These are phyloP conservation scores for Mya arenaria DNA, from an alignment of 1,140 invertebrate genomes.

Conservation along the genomic window DNA sequence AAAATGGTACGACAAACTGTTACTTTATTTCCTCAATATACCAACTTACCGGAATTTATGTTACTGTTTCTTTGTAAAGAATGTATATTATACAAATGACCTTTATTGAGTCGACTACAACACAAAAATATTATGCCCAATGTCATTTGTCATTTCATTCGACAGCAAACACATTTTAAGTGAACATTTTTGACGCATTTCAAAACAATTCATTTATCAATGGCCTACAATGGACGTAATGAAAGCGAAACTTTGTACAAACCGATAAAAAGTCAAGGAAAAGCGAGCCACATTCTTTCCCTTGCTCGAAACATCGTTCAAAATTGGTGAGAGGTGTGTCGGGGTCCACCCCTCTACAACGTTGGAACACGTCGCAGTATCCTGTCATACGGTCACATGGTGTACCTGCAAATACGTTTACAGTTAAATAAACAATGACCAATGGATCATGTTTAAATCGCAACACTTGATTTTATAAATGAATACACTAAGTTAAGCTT, in stretches of 20 bases:
- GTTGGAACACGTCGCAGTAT: conserved; percentile 22
- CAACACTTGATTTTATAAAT: not conserved
- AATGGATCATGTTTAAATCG: not conserved
- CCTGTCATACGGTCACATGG: conserved; percentile 10
- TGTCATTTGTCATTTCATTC: not conserved
- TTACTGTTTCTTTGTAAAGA: not conserved
- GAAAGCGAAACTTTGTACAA: not conserved
- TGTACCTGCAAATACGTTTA: conserved; percentile 16
- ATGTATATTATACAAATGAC: too few species aligned
- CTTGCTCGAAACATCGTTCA: not conserved
- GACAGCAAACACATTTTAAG: not conserved
- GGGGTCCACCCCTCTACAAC: conserved; percentile 15
- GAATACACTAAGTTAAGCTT: not conserved
- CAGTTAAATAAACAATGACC: not conserved
- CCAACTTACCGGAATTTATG: too few species aligned
- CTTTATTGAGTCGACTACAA: too few species aligned
- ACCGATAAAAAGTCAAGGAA: not conserved
- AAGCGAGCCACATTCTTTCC: not conserved
- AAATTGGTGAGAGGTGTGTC: conserved; percentile 10
- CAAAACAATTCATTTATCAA: not conserved
- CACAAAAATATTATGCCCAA: too few species aligned
- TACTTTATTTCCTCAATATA: not conserved
- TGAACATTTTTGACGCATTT: not conserved
- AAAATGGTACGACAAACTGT: not conserved
- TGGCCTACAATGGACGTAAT: not conserved